Conservation (phyloP, 2,888 invertebrate species). For the Uloborus plumipes region DNA sequence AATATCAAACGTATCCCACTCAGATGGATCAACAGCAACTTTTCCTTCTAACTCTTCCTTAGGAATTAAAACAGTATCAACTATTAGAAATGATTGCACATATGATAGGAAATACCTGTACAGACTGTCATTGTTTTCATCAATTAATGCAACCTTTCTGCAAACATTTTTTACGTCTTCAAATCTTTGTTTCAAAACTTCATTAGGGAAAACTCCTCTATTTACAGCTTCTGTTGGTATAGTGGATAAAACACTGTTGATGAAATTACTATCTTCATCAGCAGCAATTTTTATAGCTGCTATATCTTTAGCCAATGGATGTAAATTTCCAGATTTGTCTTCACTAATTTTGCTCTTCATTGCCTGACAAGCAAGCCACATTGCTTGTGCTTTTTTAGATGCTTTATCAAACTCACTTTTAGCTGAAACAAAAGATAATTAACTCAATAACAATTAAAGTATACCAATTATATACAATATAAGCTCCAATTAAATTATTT, state of each 20-base stretch:
- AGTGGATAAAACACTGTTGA: constrained; percentile 81
- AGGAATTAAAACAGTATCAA: constrained; percentile 68
- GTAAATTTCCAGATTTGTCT: constrained; percentile 70
- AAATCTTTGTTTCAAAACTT: constrained; percentile 87
- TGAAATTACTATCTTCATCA: constrained; percentile 79
- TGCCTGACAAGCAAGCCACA: constrained; percentile 95
- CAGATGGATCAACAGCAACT: constrained; percentile 76
- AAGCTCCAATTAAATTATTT: no score
- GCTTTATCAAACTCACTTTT: constrained; percentile 76
- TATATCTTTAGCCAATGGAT: constrained; percentile 80
- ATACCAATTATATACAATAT: no score
- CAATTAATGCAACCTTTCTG: constrained; percentile 86
- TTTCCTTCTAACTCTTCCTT: constrained; percentile 66
- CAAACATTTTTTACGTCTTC: constrained; percentile 78
- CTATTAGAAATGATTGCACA: constrained; percentile 83
- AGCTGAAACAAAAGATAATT: constrained; percentile 25
- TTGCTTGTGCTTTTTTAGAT: constrained; percentile 83
- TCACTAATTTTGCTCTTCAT: constrained; percentile 81
- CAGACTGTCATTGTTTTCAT: constrained; percentile 82
- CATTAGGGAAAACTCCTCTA: constrained; percentile 90
- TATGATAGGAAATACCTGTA: constrained; percentile 86
- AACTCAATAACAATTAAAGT: background rate
- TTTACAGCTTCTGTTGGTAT: constrained; percentile 83
- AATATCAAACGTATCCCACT: constrained; percentile 88
- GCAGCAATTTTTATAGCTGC: constrained; percentile 82